Evolutionary conservation across 2,888 invertebrate genomes (phyloP).

Genomic region (Lasioglossum zephyrum): DNA sequence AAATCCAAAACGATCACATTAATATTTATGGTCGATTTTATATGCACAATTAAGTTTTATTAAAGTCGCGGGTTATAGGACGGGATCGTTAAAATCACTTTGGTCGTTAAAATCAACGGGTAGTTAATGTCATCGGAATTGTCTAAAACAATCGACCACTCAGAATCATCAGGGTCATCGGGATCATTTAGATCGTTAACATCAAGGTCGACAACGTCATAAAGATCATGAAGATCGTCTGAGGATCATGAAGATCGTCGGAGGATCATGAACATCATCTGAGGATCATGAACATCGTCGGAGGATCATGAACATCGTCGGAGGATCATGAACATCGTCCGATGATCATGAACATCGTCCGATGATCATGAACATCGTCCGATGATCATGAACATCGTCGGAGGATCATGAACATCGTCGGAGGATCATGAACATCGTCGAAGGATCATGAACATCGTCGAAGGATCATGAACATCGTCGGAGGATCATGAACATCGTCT

Average conservation of each 20-base stretch:
- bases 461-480: not conserved
- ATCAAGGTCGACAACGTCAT: not conserved
- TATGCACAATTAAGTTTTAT: too few species aligned
- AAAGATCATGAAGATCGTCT: not conserved
- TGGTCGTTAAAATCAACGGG: not conserved
- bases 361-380: not conserved
- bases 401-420: not conserved
- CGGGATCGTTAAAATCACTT: not conserved
- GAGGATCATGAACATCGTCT: not conserved
- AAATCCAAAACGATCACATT: not conserved
- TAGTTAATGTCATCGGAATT: not conserved
- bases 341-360: too few species aligned
- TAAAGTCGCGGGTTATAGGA: too few species aligned
- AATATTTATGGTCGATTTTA: too few species aligned
- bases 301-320: not conserved
- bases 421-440: not conserved
- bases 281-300: not conserved
- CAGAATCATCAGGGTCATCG: not conserved
- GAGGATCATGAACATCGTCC: not conserved
- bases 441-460: not conserved
- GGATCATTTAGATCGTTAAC: not conserved
- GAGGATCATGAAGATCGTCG: too few species aligned
- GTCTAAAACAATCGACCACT: not conserved
- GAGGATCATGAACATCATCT: not conserved
- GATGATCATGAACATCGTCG: not conserved